Evolutionary conservation across 2,113 vertebrate genomes (phyloP), one percentile per base, ranked within the genome.

Genomic region (Sitta europaea): DNA sequence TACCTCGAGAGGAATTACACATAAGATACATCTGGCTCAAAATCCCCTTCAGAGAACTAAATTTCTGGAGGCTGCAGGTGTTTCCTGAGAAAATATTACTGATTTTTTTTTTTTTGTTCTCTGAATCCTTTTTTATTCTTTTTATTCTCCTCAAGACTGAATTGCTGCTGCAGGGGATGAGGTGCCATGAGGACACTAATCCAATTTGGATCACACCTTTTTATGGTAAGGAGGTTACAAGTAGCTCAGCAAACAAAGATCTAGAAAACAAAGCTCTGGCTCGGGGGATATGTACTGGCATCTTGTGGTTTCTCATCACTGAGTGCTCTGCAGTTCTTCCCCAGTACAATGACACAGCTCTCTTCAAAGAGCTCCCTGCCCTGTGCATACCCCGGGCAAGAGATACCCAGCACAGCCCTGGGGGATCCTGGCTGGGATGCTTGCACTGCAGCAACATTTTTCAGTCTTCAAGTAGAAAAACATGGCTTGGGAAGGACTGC

Each of bases 401-500:
- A 55, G 38, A 24, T 22, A 22, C 11, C 38, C 53, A 21, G 28
- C 18, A 12, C 1, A 7, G 31, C 38, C 47, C 36, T 16, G 31
- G 2, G 6, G n/a, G 23, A 33, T 70, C 61, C 43, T 20, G 65
- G 8, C 38, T 54, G 67, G 29, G 47, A 29, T 11, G 20, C 4
- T 7, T 50, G 17, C 33, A 20, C 14, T 47, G 33, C 48, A 31
- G 9, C 11, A 79, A 38, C 28, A 6, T 25, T 38, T 20, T 54
- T 45, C 58, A 61, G 25, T 28, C 86, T 57, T 50, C 33, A 81
- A 54, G 50, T 2, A 22, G 28, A 62, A 59, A 78, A 45, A 7
- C 0, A 2, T 45, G 29, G 35, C 4, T 38, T 75, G 24, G 25
- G 6, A 63, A 63, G 53, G 8, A 68, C 8, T 3, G 2, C 11